Evolutionary conservation across 2,888 invertebrate genomes (phyloP).

Genomic region (Anarsia innoxiella): DNA sequence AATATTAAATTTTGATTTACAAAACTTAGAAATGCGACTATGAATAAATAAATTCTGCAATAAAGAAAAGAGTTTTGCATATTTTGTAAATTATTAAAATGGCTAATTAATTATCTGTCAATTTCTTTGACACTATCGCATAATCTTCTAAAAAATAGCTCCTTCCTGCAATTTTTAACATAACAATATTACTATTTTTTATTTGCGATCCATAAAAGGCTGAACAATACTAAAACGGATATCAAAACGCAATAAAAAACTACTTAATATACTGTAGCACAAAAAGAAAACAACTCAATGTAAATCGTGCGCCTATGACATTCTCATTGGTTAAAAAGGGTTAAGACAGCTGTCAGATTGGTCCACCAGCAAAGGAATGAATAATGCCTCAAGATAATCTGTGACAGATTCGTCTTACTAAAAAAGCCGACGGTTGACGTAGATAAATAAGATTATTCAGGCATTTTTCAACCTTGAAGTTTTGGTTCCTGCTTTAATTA

Average conservation of each 20-base stretch:
- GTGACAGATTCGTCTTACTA: constrained; percentile 70
- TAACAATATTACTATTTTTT: no score
- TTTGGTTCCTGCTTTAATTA: constrained; percentile 66
- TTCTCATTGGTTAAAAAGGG: constrained; percentile 73
- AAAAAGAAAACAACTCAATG: constrained; percentile 46
- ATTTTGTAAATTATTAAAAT: no score
- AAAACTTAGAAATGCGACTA: no score
- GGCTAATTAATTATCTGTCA: no score
- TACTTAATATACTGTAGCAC: constrained; percentile 36
- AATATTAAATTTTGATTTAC: no score
- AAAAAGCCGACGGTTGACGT: constrained; percentile 68
- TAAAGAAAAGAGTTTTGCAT: no score
- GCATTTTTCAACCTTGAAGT: constrained; percentile 53
- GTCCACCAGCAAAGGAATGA: constrained; percentile 66
- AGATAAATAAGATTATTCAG: constrained; percentile 70
- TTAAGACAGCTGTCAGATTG: constrained; percentile 72
- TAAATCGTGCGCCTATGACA: constrained; percentile 64
- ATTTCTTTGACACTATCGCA: no score
- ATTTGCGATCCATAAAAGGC: no score
- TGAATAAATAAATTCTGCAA: no score
- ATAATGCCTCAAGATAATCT: constrained; percentile 66
- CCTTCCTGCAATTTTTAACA: no score
- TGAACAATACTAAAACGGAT: constrained; percentile 23
- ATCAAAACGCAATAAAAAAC: constrained; percentile 53
- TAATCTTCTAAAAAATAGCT: no score